Evolutionary conservation across 2,797 vertebrate genomes (phyloP).

Genomic region (Cyprinella venusta): DNA sequence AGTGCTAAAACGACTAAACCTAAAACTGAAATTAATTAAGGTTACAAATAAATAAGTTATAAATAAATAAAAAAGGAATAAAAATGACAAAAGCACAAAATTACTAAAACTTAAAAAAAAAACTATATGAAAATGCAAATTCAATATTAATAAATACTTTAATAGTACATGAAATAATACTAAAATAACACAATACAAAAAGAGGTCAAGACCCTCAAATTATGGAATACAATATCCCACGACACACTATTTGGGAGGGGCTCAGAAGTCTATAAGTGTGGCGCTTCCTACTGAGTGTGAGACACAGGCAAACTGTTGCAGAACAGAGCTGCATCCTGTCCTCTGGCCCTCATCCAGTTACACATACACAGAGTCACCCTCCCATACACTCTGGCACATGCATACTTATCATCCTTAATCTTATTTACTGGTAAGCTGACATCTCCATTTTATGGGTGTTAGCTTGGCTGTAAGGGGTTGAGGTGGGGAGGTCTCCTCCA

Average conservation of each 20-base stretch:
- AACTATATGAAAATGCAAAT: background rate
- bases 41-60: too few relatives aligned
- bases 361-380: slow-evolving; percentile 22
- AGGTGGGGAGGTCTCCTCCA: slow-evolving; percentile 32
- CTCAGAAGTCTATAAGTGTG: background rate
- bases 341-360: slow-evolving; percentile 28
- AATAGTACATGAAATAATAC: background rate
- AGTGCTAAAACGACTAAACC: too few relatives aligned
- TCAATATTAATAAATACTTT: background rate
- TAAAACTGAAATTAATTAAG: too few relatives aligned
- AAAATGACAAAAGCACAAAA: background rate
- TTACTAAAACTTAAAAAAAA: background rate
- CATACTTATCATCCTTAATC: slow-evolving; percentile 34
- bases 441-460: slow-evolving; percentile 26
- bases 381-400: slow-evolving; percentile 6
- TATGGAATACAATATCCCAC: background rate
- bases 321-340: slow-evolving; percentile 37
- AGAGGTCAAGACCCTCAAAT: background rate
- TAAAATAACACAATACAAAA: background rate
- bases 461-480: slow-evolving; percentile 14
- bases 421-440: slow-evolving; percentile 48
- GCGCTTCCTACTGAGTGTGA: slow-evolving; percentile 27
- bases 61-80: too few relatives aligned
- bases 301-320: slow-evolving; percentile 14
- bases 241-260: background rate